Conservation (phyloP, 92 coral and sea anemone genomes). For the Parazoanthus atlanticus region DNA sequence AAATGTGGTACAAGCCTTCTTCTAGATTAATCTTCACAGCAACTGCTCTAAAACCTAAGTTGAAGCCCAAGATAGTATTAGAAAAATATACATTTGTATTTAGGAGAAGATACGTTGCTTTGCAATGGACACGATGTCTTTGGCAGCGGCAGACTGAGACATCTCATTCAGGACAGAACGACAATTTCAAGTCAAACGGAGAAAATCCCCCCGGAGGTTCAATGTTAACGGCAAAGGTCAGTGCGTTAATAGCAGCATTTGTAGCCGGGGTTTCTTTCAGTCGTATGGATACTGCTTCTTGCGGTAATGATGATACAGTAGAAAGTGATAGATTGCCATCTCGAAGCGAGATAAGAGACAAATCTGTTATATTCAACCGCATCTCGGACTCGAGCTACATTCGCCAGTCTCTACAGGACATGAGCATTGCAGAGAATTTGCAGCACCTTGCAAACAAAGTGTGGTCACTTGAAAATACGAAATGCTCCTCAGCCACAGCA, state of each 20-base stretch:
- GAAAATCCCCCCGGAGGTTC: conserved; percentile 14
- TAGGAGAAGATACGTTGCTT: no score
- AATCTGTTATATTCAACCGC: conserved; percentile 13
- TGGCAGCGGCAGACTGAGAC: no score
- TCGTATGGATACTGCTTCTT: neutral
- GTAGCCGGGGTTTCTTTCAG: neutral
- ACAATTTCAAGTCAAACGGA: no score
- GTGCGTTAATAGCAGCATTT: neutral
- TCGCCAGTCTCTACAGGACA: conserved; percentile 35
- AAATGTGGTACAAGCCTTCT: conserved; percentile 29
- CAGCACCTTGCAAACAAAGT: conserved; percentile 31
- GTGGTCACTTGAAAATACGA: conserved; percentile 28
- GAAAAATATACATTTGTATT: no score
- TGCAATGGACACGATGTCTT: no score
- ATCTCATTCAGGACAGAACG: no score
- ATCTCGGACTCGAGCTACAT: conserved; percentile 25
- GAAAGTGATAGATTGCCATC: conserved; percentile 20
- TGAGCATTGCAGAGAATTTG: conserved; percentile 38
- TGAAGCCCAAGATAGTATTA: no score
- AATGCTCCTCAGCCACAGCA: neutral
- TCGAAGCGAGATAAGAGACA: conserved; percentile 25
- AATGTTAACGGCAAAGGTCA: conserved; percentile 13
- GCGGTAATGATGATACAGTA: conserved; percentile 23
- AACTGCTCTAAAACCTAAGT: no score
- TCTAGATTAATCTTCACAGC: conserved; percentile 27